A percentile compares a stretch with the other conserved stretches of the same genome.
phyloP scores from a whole-genome alignment of 2,797 vertebrate genomes.

The Menidia menidia region DNA sequence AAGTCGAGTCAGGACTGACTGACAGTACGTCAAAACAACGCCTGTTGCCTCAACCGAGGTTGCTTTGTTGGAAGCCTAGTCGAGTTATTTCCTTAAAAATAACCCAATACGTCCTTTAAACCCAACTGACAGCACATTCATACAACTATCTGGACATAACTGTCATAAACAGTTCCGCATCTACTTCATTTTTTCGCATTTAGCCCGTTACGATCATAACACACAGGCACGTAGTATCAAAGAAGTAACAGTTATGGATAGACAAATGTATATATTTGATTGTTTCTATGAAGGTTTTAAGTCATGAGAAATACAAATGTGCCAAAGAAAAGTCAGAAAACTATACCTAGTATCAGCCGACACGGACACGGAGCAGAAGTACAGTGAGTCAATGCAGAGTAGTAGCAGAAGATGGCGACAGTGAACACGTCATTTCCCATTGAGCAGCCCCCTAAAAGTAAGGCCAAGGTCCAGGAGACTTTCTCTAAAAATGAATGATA shows the following conservation, averaged over 20 bases:
- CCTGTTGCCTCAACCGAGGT: background rate
- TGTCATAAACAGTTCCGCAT: background rate
- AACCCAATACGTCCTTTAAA: slow-evolving; percentile 3
- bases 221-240: background rate
- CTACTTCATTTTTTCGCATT: background rate
- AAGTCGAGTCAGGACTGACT: background rate
- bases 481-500: background rate
- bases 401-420: slow-evolving; percentile 26
- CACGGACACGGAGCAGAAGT: background rate
- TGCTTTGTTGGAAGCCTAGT: slow-evolving; percentile 2
- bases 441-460: background rate
- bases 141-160: background rate
- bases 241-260: background rate
- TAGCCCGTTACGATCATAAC: background rate
- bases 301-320: too few species aligned
- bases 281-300: background rate
- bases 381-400: background rate
- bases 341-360: slow-evolving; percentile 29
- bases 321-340: background rate
- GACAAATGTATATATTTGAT: too few species aligned
- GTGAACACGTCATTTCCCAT: slow-evolving; percentile 26
- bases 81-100: background rate
- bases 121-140: background rate
- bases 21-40: background rate
- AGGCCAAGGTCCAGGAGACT: background rate